These are phyloP conservation scores for Entomyzon cyanotis DNA, from an alignment of 2,113 vertebrate species.

Conservation along the genomic window DNA sequence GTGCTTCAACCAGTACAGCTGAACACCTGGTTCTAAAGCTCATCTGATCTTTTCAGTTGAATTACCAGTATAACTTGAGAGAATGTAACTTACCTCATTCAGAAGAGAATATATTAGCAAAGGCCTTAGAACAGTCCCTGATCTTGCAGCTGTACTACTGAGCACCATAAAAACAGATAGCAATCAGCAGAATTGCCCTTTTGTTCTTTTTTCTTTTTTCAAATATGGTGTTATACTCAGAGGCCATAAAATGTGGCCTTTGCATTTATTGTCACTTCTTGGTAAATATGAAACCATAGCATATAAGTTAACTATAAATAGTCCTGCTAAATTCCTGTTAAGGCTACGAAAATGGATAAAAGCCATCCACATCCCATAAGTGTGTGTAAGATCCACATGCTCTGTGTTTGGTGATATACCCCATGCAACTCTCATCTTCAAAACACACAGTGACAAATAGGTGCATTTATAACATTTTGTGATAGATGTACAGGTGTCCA, in stretches of 20 bases:
- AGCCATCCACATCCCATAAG: neutral
- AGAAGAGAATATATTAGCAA: neutral
- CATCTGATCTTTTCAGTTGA: neutral
- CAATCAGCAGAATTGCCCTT: neutral
- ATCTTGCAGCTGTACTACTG: neutral
- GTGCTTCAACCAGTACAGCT: neutral
- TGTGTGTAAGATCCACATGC: neutral
- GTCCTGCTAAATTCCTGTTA: neutral
- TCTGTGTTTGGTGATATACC: neutral
- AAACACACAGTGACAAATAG: conserved; percentile 1
- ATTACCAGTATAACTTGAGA: neutral
- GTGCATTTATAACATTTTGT: neutral
- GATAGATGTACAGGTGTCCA: neutral
- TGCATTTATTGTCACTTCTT: neutral
- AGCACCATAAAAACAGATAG: neutral
- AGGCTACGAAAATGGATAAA: neutral
- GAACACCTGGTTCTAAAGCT: neutral
- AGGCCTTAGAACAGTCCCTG: neutral
- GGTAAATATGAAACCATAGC: neutral
- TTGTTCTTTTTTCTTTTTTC: neutral
- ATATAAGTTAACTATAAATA: neutral
- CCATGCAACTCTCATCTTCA: neutral
- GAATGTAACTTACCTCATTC: neutral
- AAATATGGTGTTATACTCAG: neutral
- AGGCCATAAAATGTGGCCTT: neutral